These are phyloP conservation scores for Arenaria interpres DNA, from an alignment of 2,113 vertebrate species.

Conservation along the genomic window DNA sequence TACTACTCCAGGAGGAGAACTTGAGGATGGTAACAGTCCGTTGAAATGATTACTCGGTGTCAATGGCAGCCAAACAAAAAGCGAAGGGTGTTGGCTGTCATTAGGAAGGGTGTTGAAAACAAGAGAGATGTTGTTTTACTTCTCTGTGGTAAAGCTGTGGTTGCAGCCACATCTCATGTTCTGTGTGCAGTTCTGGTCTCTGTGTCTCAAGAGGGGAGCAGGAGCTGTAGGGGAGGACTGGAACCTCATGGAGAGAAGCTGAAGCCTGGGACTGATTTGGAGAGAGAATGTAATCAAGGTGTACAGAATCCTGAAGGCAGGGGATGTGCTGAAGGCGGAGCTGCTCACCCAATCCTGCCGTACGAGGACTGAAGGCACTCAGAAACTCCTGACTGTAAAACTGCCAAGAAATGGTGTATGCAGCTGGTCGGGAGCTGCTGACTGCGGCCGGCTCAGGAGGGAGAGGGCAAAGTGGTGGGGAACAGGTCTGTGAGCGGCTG, in stretches of 20 bases:
- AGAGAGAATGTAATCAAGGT: neutral
- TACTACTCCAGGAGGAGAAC: neutral
- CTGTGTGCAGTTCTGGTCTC: neutral
- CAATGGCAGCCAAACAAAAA: neutral
- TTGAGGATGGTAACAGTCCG: neutral
- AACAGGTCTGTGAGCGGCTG: rapidly evolving
- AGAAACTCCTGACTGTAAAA: rapidly evolving
- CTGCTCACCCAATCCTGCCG: rapidly evolving
- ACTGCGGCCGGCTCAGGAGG: rapidly evolving
- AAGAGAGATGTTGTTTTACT: neutral
- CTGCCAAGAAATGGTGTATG: neutral
- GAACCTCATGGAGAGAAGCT: neutral
- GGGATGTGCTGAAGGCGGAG: neutral
- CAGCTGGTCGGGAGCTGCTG: rapidly evolving
- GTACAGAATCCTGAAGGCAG: neutral
- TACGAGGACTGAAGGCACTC: neutral
- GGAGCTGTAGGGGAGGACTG: rapidly evolving
- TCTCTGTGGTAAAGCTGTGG: neutral
- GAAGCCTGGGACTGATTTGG: neutral
- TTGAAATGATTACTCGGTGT: neutral
- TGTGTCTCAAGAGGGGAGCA: neutral
- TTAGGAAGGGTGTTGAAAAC: neutral
- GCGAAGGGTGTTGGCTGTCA: rapidly evolving
- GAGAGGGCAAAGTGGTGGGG: rapidly evolving
- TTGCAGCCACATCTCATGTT: neutral